Base-by-base conservation (phyloP, 2,113 vertebrate species). In the Zeus faber region DNA sequence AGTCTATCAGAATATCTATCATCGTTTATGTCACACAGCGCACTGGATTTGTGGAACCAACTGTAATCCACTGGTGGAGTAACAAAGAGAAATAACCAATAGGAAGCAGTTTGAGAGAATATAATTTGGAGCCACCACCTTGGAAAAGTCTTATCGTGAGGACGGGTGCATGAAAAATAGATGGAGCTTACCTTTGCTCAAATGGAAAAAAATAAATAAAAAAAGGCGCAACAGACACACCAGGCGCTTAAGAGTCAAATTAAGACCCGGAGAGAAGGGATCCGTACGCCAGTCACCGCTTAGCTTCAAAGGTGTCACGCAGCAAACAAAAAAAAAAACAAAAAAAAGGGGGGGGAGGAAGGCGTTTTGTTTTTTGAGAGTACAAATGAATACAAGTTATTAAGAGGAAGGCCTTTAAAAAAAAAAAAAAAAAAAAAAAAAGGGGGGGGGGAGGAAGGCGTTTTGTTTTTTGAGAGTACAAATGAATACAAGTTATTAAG, bases 401-500 rank as follows among this genome's bases (percentile, higher is more conserved):
- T 86, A 87, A 78, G 70, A 83, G 55, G 62, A 78, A 79, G 52
- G 60, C 67, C 85, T 83, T 83, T 71, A 59, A 76, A 33, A n/a
- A n/a, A n/a, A n/a, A n/a, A n/a, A n/a, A n/a, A n/a, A n/a, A n/a
- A n/a, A n/a, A n/a, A n/a, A n/a, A n/a, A n/a, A n/a, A n/a, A n/a
- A 31, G 65, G 60, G 59, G 57, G 67, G 52, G 71, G 75, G 62
- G 67, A 52, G 72, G 75, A 77, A 78, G 72, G 70, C 75, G 77
- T 86, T 86, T 87, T 79, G 65, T 88, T 72, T n/a, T 41, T 11
- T 80, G 58, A 68, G 55, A 84, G 61, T 72, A 88, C 77, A 85
- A 87, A 85, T 77, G 65, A 70, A 88, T 81, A 58, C 67, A 57
- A 79, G 58, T 79, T 85, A 82, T 88, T 86, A 87, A 78, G 70